phyloP scores from a whole-genome alignment of 1,140 invertebrate genomes.

The Zaprionus inermis region DNA sequence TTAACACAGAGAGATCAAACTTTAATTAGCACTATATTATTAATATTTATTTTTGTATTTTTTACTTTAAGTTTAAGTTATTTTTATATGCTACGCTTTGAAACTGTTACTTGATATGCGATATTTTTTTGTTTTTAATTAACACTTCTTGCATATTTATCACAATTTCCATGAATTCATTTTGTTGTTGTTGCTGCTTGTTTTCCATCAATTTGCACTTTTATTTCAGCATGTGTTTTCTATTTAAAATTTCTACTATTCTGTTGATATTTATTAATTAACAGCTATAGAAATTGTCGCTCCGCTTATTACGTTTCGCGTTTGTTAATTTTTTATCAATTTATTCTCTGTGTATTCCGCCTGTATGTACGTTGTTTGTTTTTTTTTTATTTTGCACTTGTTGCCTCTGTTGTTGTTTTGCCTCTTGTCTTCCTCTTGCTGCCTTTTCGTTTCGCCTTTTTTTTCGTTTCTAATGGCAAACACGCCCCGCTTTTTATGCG shows the following conservation, averaged over 20 bases:
- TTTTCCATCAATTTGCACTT: slow-evolving; percentile 40
- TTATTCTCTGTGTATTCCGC: slow-evolving; percentile 4
- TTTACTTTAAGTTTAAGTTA: slow-evolving; percentile 11
- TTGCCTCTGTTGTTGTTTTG: slow-evolving; percentile 24
- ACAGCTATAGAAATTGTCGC: slow-evolving; percentile 12
- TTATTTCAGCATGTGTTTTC: slow-evolving; percentile 27
- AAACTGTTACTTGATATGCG: not conserved
- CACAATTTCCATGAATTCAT: slow-evolving; percentile 23
- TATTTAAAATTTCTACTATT: slow-evolving; percentile 23
- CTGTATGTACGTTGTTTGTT: not conserved
- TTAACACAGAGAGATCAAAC: not conserved
- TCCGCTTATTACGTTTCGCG: slow-evolving; percentile 11
- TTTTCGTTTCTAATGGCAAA: slow-evolving; percentile 42
- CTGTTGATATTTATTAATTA: slow-evolving; percentile 41
- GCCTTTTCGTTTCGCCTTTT: slow-evolving; percentile 1
- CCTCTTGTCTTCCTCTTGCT: not conserved
- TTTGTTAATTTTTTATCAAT: slow-evolving; percentile 24
- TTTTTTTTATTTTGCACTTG: slow-evolving; percentile 13
- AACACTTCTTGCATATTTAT: slow-evolving; percentile 12
- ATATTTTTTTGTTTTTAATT: slow-evolving; percentile 12
- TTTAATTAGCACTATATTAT: not conserved
- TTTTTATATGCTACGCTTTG: not conserved
- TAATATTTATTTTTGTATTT: slow-evolving; percentile 4
- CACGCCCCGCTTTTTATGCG: slow-evolving; percentile 64
- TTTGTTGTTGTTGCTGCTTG: not conserved